These are phyloP conservation scores for Desmophyllum pertusum DNA, from an alignment of 92 coral and sea anemone species.

Conservation along the genomic window DNA sequence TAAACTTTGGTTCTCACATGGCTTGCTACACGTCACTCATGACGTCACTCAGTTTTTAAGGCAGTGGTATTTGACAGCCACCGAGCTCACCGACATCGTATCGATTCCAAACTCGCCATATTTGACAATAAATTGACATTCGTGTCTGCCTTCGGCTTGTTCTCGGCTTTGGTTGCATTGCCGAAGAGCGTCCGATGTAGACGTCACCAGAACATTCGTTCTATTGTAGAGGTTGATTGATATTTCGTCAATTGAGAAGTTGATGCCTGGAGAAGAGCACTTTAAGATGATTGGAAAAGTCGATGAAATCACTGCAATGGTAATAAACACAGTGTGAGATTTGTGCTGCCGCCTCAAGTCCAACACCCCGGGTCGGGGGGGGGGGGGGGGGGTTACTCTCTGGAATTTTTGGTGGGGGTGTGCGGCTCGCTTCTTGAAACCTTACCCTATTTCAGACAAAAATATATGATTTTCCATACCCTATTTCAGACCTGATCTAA, in stretches of 20 bases:
- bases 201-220: conserved; percentile 1
- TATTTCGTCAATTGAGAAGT: conserved; percentile 27
- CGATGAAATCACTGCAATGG: conserved; percentile 30
- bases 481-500: too few species aligned
- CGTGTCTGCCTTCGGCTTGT: conserved; percentile 13
- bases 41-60: neutral
- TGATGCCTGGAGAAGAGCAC: conserved; percentile 30
- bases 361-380: too few species aligned
- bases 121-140: conserved; percentile 25
- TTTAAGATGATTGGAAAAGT: conserved; percentile 40
- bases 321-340: neutral
- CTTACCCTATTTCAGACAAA: too few species aligned
- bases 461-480: too few species aligned
- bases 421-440: too few species aligned
- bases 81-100: neutral
- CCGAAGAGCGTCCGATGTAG: conserved; percentile 27
- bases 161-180: conserved; percentile 22
- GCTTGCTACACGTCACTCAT: too few species aligned
- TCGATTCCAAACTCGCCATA: conserved; percentile 11
- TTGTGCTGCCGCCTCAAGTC: too few species aligned
- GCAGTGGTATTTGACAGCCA: conserved; percentile 39
- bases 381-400: too few species aligned
- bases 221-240: conserved; percentile 12
- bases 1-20: neutral
- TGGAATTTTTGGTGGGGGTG: too few species aligned